A percentile compares a stretch with the other conserved stretches of the same genome.
These are phyloP conservation scores for Ceyx erithaca DNA, from an alignment of 2,797 vertebrate species.

Conservation along the genomic window DNA sequence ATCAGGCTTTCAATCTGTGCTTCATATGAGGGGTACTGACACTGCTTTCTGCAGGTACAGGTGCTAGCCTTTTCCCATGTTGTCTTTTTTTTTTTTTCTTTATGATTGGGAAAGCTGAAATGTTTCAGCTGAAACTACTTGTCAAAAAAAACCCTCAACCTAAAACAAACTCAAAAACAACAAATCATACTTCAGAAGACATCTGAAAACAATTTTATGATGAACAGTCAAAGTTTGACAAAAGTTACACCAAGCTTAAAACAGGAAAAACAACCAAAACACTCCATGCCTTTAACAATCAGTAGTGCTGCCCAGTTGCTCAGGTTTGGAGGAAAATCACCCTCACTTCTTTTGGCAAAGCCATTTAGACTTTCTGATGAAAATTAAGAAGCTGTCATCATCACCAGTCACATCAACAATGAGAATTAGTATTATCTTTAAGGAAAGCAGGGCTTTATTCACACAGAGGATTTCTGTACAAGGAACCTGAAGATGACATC, in stretches of 20 bases:
- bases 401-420: not conserved
- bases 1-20: not conserved
- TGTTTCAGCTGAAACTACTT: not conserved
- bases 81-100: not conserved
- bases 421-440: not conserved
- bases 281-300: not conserved
- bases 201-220: not conserved
- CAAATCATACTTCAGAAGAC: not conserved
- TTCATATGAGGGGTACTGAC: not conserved
- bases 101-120: not conserved
- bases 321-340: not conserved
- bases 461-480: constrained; percentile 21
- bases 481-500: not conserved
- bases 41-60: not conserved
- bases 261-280: no score
- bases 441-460: constrained; percentile 30
- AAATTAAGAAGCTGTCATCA: not conserved
- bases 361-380: not conserved
- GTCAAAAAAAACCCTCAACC: not conserved
- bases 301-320: not conserved
- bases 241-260: not conserved
- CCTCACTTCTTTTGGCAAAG: constrained; percentile 5
- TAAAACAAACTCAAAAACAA: not conserved
- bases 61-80: not conserved
- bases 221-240: not conserved